phyloP scores from a whole-genome alignment of 2,888 invertebrate species.

The Alcis repandata region DNA sequence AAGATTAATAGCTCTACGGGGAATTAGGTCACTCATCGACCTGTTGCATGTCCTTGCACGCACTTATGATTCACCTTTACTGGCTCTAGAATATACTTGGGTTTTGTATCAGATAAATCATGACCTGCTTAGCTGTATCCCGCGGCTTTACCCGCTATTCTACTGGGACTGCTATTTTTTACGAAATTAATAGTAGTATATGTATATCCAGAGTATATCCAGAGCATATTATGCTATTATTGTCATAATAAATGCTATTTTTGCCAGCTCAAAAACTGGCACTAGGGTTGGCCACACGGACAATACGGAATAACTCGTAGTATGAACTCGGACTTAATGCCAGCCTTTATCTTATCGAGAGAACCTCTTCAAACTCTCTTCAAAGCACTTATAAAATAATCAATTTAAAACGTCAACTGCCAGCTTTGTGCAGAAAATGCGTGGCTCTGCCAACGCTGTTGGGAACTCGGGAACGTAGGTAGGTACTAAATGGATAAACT shows the following conservation, averaged over 20 bases:
- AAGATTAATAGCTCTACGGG: constrained; percentile 50
- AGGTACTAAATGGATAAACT: constrained; percentile 54
- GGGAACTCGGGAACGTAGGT: constrained; percentile 18
- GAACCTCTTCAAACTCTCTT: constrained; percentile 15
- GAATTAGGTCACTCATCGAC: constrained; percentile 73
- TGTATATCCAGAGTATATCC: too few relatives aligned
- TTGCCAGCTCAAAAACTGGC: too few relatives aligned
- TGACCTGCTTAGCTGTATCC: too few relatives aligned
- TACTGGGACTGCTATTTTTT: too few relatives aligned
- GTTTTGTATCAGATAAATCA: background rate
- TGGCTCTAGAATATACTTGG: constrained; percentile 4
- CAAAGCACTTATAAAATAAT: constrained; percentile 33
- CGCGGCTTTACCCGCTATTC: too few relatives aligned
- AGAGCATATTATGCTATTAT: too few relatives aligned
- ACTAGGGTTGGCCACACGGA: background rate
- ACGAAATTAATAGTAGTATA: too few relatives aligned
- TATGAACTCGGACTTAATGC: background rate
- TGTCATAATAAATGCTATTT: too few relatives aligned
- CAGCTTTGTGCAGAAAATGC: constrained; percentile 39
- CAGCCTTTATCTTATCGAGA: constrained; percentile 30
- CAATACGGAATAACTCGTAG: background rate
- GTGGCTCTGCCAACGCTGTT: constrained; percentile 26
- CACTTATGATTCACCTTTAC: constrained; percentile 15
- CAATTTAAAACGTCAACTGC: constrained; percentile 32
- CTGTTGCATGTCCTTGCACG: constrained; percentile 71